Percentiles rank a stretch among this genome's conserved stretches.
phyloP scores from a whole-genome alignment of 1,140 invertebrate genomes.

The Elysia chlorotica region DNA sequence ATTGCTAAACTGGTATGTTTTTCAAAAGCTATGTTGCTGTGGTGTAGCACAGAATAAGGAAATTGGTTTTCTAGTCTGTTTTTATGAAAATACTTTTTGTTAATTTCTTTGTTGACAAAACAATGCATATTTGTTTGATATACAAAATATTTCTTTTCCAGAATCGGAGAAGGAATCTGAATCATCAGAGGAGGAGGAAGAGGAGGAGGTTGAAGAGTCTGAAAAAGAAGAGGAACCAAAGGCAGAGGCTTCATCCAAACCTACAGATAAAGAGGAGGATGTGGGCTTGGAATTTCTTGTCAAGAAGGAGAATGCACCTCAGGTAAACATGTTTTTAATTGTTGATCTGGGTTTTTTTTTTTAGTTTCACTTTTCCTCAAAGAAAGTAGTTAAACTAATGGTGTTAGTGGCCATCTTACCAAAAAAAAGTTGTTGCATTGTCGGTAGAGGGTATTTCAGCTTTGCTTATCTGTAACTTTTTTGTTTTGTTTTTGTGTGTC shows the following conservation, averaged over 20 bases:
- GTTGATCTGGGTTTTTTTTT: neutral
- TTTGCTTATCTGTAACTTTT: too few species aligned
- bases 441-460: too few species aligned
- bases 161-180: constrained; percentile 28
- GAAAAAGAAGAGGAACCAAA: constrained; percentile 52
- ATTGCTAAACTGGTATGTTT: too few species aligned
- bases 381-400: too few species aligned
- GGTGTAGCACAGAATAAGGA: neutral
- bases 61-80: too few species aligned
- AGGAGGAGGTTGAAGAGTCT: constrained; percentile 34
- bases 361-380: too few species aligned
- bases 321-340: neutral
- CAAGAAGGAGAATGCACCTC: constrained; percentile 23
- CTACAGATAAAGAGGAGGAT: constrained; percentile 48
- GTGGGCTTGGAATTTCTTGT: constrained; percentile 54
- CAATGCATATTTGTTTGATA: too few species aligned
- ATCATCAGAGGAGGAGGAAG: constrained; percentile 24
- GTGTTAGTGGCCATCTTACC: neutral
- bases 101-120: too few species aligned
- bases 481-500: too few species aligned
- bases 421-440: neutral
- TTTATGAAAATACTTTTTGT: too few species aligned
- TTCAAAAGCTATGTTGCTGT: too few species aligned
- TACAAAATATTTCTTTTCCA: neutral
- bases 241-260: too few species aligned